Conservation (phyloP, 2,797 vertebrate genomes). For the Pangasius sanitwongsei region DNA sequence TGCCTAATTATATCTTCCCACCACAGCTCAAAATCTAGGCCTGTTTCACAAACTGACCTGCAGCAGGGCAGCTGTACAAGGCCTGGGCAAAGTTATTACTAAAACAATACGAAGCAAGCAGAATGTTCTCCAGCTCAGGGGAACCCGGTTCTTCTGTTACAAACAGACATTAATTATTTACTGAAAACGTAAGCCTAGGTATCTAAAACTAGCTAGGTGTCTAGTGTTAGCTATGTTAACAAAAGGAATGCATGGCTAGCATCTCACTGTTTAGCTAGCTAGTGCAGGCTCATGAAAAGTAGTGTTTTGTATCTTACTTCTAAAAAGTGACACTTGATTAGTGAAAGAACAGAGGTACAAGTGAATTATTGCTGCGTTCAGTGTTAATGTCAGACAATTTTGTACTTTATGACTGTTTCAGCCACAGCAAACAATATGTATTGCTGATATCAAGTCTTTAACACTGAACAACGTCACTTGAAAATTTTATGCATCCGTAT, state of each 20-base stretch:
- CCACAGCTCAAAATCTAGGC: slow-evolving; percentile 10
- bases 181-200: not conserved
- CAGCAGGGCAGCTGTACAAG: slow-evolving; percentile 30
- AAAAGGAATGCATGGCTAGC: not conserved
- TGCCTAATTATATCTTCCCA: slow-evolving; percentile 33
- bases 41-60: slow-evolving; percentile 19
- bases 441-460: not conserved
- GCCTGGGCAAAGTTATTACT: slow-evolving; percentile 35
- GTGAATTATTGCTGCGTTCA: not conserved
- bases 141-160: not conserved
- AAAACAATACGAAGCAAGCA: slow-evolving; percentile 14
- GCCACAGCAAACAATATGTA: not conserved
- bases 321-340: not conserved
- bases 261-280: not conserved
- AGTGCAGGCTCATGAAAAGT: not conserved
- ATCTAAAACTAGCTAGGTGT: slow-evolving; percentile 3
- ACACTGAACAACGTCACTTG: not conserved
- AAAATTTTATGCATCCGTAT: slow-evolving; percentile 10
- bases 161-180: slow-evolving; percentile 18
- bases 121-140: slow-evolving; percentile 15
- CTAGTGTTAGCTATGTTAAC: slow-evolving; percentile 9
- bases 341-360: not conserved
- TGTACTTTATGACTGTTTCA: not conserved
- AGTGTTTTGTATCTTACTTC: not conserved
- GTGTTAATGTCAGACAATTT: not conserved